Evolutionary conservation across 2,113 vertebrate genomes (phyloP).

Genomic region (Myanophis thanlyinensis): DNA sequence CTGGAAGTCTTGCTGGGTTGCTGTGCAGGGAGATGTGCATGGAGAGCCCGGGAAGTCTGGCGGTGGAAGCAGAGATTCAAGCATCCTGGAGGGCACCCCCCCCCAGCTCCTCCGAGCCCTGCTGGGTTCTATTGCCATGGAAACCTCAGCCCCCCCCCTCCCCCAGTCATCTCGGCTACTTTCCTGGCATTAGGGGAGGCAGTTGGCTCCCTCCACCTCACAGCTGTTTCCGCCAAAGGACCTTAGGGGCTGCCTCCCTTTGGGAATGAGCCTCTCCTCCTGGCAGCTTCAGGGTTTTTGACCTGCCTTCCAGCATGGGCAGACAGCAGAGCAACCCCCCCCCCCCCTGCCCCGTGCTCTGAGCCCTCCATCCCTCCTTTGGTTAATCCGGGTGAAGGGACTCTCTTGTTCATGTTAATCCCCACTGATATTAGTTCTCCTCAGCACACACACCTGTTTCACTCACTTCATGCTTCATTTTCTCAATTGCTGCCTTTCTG

Average conservation of each 20-base stretch:
- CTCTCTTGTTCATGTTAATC: neutral
- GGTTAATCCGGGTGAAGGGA: neutral
- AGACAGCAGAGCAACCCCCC: neutral
- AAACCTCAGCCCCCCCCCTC: neutral
- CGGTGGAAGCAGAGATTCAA: neutral
- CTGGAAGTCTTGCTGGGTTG: neutral
- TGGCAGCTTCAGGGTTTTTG: neutral
- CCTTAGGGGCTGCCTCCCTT: neutral
- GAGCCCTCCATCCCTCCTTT: neutral
- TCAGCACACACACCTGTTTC: neutral
- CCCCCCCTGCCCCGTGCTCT: neutral
- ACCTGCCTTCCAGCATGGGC: neutral
- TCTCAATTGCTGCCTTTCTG: neutral
- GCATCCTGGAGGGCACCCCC: neutral
- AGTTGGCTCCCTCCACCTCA: neutral
- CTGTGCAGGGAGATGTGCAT: neutral
- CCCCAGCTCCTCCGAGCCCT: neutral
- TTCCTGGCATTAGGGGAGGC: too few species aligned
- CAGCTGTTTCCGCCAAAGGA: neutral
- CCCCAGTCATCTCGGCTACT: too few species aligned
- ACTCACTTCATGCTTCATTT: too few species aligned
- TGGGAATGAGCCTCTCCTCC: neutral
- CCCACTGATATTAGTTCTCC: neutral
- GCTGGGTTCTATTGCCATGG: neutral
- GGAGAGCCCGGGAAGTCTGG: neutral